Evolutionary conservation across 2,888 invertebrate species (phyloP), one percentile per base, ranked within the genome.

Genomic region (Lymantria monacha): DNA sequence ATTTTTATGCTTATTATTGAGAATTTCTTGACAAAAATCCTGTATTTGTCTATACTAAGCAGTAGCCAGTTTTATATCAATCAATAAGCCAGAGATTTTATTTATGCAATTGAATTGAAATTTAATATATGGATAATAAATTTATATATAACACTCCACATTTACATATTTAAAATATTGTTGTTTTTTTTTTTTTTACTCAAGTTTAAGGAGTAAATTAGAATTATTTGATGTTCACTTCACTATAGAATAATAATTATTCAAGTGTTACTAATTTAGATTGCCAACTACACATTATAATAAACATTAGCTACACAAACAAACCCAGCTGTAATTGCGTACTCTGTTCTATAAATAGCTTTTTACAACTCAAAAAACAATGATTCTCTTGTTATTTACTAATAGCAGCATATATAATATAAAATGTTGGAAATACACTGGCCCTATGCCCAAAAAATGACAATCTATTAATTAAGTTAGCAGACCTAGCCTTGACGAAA

Each of bases 331-430:
- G 62, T 66, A 72, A 77, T 72, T 70, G 72, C 76, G 74, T 22
- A 42, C 69, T 76, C 59, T 49, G 69, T 61, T 66, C 88, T 90
- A 89, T 76, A 87, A 87, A 90, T 90, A 90, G 80, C 78, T 72
- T 33, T 74, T 59, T 52, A 61, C 64, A 69, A 71, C 58, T 63
- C 65, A 75, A 68, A 57, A 82, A 77, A 75, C 66, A 74, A 73
- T 59, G 62, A 58, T 63, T 43, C 50, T n/a, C 48, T 56, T 55
- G 63, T 63, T 52, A 59, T 56, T 57, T 46, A 43, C 48, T 60
- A 55, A 70, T 73, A 70, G 74, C 72, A 74, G 71, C 69, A 74
- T 52, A 50, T 68, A 52, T 55, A 57, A 51, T 13, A 51, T 64
- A 59, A 58, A 61, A 74, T 75, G 77, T 75, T 22, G 33, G 10